phyloP scores from a whole-genome alignment of 2,888 invertebrate species.

The Arrhopalites spinosus region DNA sequence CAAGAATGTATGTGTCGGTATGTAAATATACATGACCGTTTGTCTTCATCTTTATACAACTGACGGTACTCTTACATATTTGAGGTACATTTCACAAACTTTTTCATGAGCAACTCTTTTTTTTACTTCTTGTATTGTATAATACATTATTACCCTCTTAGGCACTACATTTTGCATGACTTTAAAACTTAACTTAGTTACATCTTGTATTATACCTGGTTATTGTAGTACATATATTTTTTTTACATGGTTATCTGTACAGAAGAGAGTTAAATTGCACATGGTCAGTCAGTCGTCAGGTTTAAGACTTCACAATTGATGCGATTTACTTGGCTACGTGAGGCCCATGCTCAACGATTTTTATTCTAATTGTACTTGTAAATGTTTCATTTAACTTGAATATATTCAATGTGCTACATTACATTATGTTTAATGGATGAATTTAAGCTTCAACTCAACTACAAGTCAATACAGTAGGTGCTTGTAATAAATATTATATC shows the following conservation, averaged over 20 bases:
- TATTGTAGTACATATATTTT: no score
- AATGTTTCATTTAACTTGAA: neutral
- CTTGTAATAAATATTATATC: no score
- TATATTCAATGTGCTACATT: neutral
- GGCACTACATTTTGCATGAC: no score
- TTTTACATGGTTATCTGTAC: no score
- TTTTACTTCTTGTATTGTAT: no score
- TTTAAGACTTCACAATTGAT: conserved; percentile 1
- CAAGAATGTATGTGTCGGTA: no score
- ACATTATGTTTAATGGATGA: neutral
- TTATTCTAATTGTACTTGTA: conserved; percentile 14
- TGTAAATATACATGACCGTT: neutral
- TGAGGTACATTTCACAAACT: neutral
- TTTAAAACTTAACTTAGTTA: no score
- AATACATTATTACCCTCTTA: no score
- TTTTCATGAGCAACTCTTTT: neutral
- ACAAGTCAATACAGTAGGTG: neutral
- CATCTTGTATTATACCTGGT: no score
- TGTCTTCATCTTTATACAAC: neutral
- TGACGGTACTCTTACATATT: neutral
- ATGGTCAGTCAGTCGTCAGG: conserved; percentile 6
- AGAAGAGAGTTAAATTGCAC: no score
- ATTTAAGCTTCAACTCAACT: neutral
- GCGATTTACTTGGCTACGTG: conserved; percentile 34
- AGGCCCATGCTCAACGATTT: conserved; percentile 37